phyloP scores from a whole-genome alignment of 2,888 invertebrate genomes.

The Chaitophorus viminalis region DNA sequence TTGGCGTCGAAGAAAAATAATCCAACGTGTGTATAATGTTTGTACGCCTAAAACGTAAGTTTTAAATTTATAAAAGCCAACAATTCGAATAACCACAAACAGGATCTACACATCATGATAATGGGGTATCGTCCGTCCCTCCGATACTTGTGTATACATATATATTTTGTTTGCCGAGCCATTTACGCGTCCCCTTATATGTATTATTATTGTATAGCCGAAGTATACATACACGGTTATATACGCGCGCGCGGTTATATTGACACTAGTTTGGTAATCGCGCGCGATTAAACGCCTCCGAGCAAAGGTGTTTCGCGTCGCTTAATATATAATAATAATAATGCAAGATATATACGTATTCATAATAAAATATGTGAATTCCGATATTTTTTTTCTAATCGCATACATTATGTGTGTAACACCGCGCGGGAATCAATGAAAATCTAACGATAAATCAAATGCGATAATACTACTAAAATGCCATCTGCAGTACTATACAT shows the following conservation, averaged over 20 bases:
- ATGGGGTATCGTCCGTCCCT: background rate
- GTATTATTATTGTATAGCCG: background rate
- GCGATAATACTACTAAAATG: background rate
- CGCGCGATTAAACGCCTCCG: background rate
- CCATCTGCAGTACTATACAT: too few relatives aligned
- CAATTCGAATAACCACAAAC: background rate
- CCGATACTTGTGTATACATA: background rate
- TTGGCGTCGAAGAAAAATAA: background rate
- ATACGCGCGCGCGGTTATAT: background rate
- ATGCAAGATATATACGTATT: background rate
- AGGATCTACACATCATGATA: background rate
- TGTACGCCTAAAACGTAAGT: too few relatives aligned
- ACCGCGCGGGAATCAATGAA: background rate
- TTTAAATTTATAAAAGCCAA: background rate
- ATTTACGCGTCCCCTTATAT: background rate
- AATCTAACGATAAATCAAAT: constrained; percentile 3
- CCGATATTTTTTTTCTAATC: constrained; percentile 3
- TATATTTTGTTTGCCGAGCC: background rate
- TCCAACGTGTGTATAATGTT: too few relatives aligned
- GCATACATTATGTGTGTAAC: background rate
- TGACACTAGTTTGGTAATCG: background rate
- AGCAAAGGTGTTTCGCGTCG: background rate
- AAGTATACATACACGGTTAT: too few relatives aligned
- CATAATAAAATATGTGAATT: background rate
- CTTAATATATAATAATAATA: background rate